Percentiles rank a stretch among this genome's conserved stretches.
Evolutionary conservation across 2,113 vertebrate species (phyloP).

Genomic region (Peromyscus maniculatus): DNA sequence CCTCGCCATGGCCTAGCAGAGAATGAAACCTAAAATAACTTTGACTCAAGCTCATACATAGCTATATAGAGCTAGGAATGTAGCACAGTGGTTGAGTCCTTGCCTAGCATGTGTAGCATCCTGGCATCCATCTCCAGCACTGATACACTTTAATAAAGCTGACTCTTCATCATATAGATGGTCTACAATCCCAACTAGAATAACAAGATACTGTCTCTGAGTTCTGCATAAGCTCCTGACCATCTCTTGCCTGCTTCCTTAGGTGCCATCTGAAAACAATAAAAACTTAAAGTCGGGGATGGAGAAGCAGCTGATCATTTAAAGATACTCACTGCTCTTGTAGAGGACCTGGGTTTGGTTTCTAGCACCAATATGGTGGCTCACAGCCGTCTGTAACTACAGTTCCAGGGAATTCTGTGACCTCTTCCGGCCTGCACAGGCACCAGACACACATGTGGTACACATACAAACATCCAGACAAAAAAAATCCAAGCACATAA

Average conservation of each 20-base stretch:
- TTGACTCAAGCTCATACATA: background rate
- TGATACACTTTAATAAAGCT: background rate
- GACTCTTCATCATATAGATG: background rate
- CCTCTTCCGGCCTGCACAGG: background rate
- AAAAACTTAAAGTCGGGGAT: background rate
- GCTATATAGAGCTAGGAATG: background rate
- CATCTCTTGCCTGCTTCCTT: background rate
- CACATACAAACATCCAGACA: background rate
- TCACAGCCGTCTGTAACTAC: background rate
- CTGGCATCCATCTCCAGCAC: background rate
- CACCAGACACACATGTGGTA: background rate
- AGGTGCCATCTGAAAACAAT: background rate
- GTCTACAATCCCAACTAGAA: background rate
- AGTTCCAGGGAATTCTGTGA: background rate
- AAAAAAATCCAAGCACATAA: background rate
- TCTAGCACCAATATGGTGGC: background rate
- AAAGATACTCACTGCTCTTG: background rate
- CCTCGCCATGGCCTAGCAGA: background rate
- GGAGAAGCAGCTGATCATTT: background rate
- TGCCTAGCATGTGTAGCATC: background rate
- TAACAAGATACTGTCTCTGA: background rate
- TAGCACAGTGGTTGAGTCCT: background rate
- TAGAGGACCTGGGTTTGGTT: background rate
- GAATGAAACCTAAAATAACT: background rate
- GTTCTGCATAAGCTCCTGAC: background rate